Evolutionary conservation across 2,888 invertebrate genomes (phyloP), one percentile per base, ranked within the genome.

Genomic region (Timandra comae): DNA sequence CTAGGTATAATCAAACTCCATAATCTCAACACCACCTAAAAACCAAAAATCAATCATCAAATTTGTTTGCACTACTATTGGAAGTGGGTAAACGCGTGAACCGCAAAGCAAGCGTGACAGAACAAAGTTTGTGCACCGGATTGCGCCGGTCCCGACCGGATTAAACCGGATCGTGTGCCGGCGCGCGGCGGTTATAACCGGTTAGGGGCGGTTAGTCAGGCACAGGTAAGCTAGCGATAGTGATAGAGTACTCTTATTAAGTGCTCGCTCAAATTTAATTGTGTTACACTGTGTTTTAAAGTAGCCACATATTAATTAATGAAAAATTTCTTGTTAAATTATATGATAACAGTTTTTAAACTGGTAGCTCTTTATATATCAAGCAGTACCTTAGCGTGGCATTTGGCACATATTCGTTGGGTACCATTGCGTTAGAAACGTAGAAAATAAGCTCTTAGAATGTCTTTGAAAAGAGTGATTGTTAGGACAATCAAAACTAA

Each of bases 91-190:
- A 65, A 62, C 63, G 63, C 68, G 65, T 56, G 60, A 62, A 64
- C 75, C 75, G 64, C 75, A 75, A 69, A 72, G 72, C 72, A 70
- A 70, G 63, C 73, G 61, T 64, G 68, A 68, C 66, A 64, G 67
- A 58, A 64, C 70, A 73, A 78, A 79, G 65, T 79, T 79, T 71
- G 71, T 63, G 63, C 68, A 68, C 69, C 68, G 73, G 74, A 71
- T 76, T 67, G 68, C 60, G 49, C 64, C 63, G 71, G 70, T 63
- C 63, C 54, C 52, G 54, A 54, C 45, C 52, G 67, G 66, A 70
- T 74, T 69, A 70, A 56, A 53, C 61, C 59, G 55, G 63, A 49
- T 52, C 41, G 43, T 47, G 43, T 22, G 24, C 43, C 37, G 41
- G 54, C 52, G 51, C 57, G 62, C 41, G 47, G 52, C 56, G 60